phyloP scores from a whole-genome alignment of 2,113 vertebrate genomes.

The Podarcis raffonei region DNA sequence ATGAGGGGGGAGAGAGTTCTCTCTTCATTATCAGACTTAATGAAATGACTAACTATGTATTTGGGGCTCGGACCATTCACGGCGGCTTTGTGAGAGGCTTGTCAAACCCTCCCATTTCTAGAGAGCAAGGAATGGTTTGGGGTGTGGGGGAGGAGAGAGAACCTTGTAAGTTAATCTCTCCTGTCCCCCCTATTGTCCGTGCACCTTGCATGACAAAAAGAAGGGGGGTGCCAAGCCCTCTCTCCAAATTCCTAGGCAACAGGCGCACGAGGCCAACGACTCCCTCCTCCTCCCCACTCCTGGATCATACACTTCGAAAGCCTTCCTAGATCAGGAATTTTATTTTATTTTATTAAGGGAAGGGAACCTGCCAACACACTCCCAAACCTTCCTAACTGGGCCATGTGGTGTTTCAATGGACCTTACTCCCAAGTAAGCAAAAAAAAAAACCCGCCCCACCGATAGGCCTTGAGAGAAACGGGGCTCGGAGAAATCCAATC shows the following conservation, averaged over 20 bases:
- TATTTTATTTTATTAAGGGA: too few species aligned
- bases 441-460: too few species aligned
- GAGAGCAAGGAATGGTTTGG: constrained; percentile 51
- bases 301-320: not conserved
- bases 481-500: not conserved
- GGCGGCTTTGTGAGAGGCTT: constrained; percentile 68
- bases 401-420: too few species aligned
- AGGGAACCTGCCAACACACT: not conserved
- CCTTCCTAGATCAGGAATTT: not conserved
- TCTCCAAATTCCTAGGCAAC: not conserved
- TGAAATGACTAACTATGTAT: constrained; percentile 79
- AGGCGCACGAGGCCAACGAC: not conserved
- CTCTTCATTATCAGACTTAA: constrained; percentile 72
- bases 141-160: constrained; percentile 29
- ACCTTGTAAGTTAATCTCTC: constrained; percentile 75
- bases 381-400: too few species aligned
- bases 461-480: too few species aligned
- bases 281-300: not conserved
- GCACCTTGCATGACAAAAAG: constrained; percentile 77
- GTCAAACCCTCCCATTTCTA: constrained; percentile 56
- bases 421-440: not conserved
- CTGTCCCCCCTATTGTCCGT: constrained; percentile 68
- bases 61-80: constrained; percentile 72
- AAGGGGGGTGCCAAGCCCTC: not conserved
- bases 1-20: not conserved